phyloP scores from a whole-genome alignment of 2,888 invertebrate genomes.

The Thecophora atra region DNA sequence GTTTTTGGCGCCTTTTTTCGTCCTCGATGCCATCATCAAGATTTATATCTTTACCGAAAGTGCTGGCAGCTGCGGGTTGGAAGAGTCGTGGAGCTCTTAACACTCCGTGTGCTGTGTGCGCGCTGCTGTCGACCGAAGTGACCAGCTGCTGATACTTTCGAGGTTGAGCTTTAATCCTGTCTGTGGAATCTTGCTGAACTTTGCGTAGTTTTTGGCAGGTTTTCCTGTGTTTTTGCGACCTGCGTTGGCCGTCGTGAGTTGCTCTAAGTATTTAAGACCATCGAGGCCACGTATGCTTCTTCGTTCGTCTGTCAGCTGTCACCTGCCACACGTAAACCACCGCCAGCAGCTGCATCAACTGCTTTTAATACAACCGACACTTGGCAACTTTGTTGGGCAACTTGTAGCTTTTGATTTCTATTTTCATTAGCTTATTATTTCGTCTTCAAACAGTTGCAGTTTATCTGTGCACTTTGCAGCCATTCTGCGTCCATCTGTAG shows the following conservation, averaged over 20 bases:
- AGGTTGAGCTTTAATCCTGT: too few relatives aligned
- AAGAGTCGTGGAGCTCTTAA: not conserved
- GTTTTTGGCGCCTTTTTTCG: not conserved
- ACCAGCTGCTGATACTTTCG: too few relatives aligned
- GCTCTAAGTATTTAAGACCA: too few relatives aligned
- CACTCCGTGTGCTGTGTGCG: not conserved
- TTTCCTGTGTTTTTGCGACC: too few relatives aligned
- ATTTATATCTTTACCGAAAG: slow-evolving; percentile 20
- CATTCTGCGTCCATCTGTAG: not conserved
- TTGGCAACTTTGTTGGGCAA: not conserved
- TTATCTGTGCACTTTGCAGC: not conserved
- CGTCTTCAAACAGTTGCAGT: not conserved
- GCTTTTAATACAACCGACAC: not conserved
- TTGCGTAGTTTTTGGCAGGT: too few relatives aligned
- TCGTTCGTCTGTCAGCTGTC: not conserved
- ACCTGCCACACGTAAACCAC: not conserved
- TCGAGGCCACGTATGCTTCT: not conserved
- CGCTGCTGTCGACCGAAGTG: too few relatives aligned
- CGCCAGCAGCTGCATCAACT: not conserved
- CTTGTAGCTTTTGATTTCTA: not conserved
- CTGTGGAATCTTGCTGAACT: too few relatives aligned
- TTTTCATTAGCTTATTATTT: not conserved
- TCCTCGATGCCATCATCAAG: slow-evolving; percentile 14
- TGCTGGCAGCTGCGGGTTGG: slow-evolving; percentile 17
- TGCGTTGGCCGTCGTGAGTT: too few relatives aligned